Evolutionary conservation across 2,888 invertebrate species (phyloP).

Genomic region (Odiellus spinosus): DNA sequence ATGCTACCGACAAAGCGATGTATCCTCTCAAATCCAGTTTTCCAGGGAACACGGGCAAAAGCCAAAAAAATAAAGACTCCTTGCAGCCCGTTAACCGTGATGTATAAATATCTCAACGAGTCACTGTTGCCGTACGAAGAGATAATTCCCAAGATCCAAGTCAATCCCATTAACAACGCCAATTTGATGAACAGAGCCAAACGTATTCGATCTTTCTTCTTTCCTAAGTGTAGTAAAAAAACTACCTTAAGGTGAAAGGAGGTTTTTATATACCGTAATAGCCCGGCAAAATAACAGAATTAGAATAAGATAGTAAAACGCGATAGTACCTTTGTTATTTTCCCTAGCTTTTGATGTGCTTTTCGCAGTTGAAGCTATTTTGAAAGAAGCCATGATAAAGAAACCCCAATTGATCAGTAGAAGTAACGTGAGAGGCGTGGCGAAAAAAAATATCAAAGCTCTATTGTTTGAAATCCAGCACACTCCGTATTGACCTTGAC

Average conservation of each 20-base stretch:
- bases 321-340: background rate
- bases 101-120: slow-evolving; percentile 32
- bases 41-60: slow-evolving; percentile 4
- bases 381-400: slow-evolving; percentile 27
- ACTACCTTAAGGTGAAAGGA: no score
- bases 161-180: slow-evolving; percentile 33
- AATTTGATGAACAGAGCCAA: slow-evolving; percentile 28
- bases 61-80: slow-evolving; percentile 10
- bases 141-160: slow-evolving; percentile 34
- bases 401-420: slow-evolving; percentile 28
- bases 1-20: no score
- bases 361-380: slow-evolving; percentile 16
- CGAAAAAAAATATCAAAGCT: slow-evolving; percentile 30
- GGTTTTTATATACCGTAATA: no score
- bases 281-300: no score
- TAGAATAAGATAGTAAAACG: no score
- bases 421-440: slow-evolving; percentile 28
- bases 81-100: slow-evolving; percentile 8
- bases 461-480: slow-evolving; percentile 25
- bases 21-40: no score
- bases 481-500: slow-evolving; percentile 11
- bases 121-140: slow-evolving; percentile 26
- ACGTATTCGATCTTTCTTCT: slow-evolving; percentile 16
- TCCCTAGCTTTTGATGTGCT: slow-evolving; percentile 4
- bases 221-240: no score